Percentiles rank a stretch among this genome's conserved stretches.
phyloP scores from a whole-genome alignment of 1,140 invertebrate species.

The Cheumatopsyche charites region DNA sequence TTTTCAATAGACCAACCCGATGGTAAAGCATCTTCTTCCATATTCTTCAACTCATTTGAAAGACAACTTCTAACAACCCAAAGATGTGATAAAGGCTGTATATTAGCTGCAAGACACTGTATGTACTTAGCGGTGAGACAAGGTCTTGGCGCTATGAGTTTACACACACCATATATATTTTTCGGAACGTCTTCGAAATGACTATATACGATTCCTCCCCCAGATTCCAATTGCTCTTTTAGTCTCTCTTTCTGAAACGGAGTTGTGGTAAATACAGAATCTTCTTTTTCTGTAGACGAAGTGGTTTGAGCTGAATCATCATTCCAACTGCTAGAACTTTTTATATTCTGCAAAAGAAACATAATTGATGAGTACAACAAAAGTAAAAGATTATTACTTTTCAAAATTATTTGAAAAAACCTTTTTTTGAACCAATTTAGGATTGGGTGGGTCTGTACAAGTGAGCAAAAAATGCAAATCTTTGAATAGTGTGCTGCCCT shows the following conservation, averaged over 20 bases:
- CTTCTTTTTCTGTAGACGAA: slow-evolving; percentile 56
- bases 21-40: slow-evolving; percentile 58
- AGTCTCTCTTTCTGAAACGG: slow-evolving; percentile 65
- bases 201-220: slow-evolving; percentile 63
- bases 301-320: slow-evolving; percentile 37
- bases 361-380: neutral
- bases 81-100: slow-evolving; percentile 61
- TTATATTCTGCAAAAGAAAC: slow-evolving; percentile 7
- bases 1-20: slow-evolving; percentile 63
- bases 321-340: slow-evolving; percentile 20
- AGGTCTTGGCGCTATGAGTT: slow-evolving; percentile 64
- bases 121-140: slow-evolving; percentile 67
- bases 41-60: slow-evolving; percentile 53
- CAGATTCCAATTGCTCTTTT: slow-evolving; percentile 61
- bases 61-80: slow-evolving; percentile 65
- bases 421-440: slow-evolving; percentile 29
- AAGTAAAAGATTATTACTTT: neutral
- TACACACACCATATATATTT: slow-evolving; percentile 61
- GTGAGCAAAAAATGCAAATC: slow-evolving; percentile 64
- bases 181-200: slow-evolving; percentile 64
- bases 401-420: slow-evolving; percentile 16
- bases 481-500: slow-evolving; percentile 59
- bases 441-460: slow-evolving; percentile 56
- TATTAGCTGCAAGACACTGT: slow-evolving; percentile 63
- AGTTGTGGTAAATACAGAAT: slow-evolving; percentile 56